A percentile compares a stretch with the other conserved stretches of the same genome.
These are phyloP conservation scores for Atractosteus spatula DNA, from an alignment of 2,113 vertebrate species.

Conservation along the genomic window DNA sequence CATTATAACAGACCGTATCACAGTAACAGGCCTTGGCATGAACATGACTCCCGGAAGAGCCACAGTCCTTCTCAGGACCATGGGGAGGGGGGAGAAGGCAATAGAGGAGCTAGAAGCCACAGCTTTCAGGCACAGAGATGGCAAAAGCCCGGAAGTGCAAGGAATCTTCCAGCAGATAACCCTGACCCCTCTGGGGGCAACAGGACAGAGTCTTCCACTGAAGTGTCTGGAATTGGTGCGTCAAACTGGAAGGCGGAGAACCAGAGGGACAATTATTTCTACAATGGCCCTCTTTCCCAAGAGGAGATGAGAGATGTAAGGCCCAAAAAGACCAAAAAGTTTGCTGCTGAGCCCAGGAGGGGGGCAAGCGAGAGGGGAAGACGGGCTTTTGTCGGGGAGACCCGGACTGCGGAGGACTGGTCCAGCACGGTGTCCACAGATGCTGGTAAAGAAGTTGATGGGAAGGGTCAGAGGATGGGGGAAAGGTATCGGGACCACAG, in stretches of 20 bases:
- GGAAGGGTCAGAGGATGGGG: slow-evolving; percentile 16
- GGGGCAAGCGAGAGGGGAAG: slow-evolving; percentile 33
- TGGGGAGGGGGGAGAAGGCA: slow-evolving; percentile 49
- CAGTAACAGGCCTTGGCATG: slow-evolving; percentile 26
- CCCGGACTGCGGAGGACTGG: slow-evolving; percentile 10
- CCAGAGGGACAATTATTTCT: not conserved
- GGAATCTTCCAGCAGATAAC: slow-evolving; percentile 45
- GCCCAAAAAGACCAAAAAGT: slow-evolving; percentile 42
- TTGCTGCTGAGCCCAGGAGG: slow-evolving; percentile 45
- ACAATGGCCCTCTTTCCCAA: slow-evolving; percentile 3
- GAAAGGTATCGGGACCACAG: slow-evolving; percentile 25
- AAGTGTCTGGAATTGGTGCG: slow-evolving; percentile 34
- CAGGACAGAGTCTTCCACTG: slow-evolving; percentile 19
- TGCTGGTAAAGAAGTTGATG: not conserved
- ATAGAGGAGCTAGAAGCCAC: slow-evolving; percentile 61
- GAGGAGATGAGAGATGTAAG: slow-evolving; percentile 34
- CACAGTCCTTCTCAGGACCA: slow-evolving; percentile 48
- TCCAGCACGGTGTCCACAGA: not conserved
- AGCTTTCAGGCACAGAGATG: slow-evolving; percentile 63
- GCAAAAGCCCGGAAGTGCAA: slow-evolving; percentile 69
- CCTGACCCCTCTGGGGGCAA: slow-evolving; percentile 11
- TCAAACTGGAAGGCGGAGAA: slow-evolving; percentile 43
- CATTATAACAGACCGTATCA: slow-evolving; percentile 41
- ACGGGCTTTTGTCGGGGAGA: slow-evolving; percentile 28
- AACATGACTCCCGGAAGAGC: slow-evolving; percentile 34